A percentile compares a stretch with the other conserved stretches of the same genome.
These are phyloP conservation scores for Melanotaenia pygmaea DNA, from an alignment of 2,797 vertebrate species.

Conservation along the genomic window DNA sequence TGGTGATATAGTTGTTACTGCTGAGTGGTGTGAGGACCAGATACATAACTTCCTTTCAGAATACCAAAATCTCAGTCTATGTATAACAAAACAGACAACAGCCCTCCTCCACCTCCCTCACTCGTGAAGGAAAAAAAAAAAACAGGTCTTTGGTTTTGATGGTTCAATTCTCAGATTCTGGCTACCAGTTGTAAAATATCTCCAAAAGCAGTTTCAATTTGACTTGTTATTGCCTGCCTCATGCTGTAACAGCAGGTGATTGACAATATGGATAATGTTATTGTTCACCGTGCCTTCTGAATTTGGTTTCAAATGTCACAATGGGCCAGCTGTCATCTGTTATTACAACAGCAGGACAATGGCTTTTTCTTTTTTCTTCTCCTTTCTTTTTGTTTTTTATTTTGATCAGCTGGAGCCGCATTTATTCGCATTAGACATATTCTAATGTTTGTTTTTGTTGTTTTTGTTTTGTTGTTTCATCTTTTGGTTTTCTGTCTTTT, in stretches of 20 bases:
- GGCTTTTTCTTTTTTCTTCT: neutral
- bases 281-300: conserved; percentile 53
- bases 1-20: conserved; percentile 46
- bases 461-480: neutral
- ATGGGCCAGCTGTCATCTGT: conserved; percentile 11
- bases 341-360: conserved; percentile 17
- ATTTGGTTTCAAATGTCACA: conserved; percentile 29
- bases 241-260: conserved; percentile 35
- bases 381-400: neutral
- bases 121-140: conserved; percentile 38
- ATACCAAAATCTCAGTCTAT: conserved; percentile 54
- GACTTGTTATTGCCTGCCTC: conserved; percentile 27
- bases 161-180: conserved; percentile 39
- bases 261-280: conserved; percentile 20
- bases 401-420: neutral
- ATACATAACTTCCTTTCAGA: conserved; percentile 55
- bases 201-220: conserved; percentile 26
- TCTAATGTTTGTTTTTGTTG: neutral
- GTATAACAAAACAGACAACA: conserved; percentile 54
- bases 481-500: no score
- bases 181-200: conserved; percentile 32
- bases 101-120: conserved; percentile 30
- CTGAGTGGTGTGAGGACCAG: conserved; percentile 47
- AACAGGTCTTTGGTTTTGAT: conserved; percentile 44
- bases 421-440: neutral